Evolutionary conservation across 2,797 vertebrate genomes (phyloP).

Genomic region (Trachurus trachurus): DNA sequence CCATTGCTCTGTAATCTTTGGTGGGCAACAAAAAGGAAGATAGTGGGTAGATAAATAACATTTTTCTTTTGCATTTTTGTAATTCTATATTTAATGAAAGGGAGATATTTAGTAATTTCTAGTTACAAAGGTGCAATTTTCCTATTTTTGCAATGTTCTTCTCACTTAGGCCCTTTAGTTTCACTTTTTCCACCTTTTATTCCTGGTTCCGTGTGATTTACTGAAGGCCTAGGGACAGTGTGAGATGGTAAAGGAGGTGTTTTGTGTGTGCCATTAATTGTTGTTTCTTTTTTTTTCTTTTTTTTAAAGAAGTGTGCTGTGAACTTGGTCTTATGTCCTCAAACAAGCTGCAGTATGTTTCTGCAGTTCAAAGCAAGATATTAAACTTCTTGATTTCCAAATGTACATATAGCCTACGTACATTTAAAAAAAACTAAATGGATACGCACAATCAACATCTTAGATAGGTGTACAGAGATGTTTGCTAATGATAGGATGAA

Average conservation of each 20-base stretch:
- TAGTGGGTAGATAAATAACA: slow-evolving; percentile 13
- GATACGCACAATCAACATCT: slow-evolving; percentile 15
- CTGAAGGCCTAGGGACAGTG: slow-evolving; percentile 13
- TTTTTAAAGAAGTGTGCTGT: slow-evolving; percentile 6
- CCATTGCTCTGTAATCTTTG: slow-evolving; percentile 27
- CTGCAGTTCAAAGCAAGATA: neutral
- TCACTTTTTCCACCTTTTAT: neutral
- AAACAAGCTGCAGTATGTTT: slow-evolving; percentile 12
- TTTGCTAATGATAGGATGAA: neutral
- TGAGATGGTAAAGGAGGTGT: slow-evolving; percentile 19
- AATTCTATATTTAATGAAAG: slow-evolving; percentile 31
- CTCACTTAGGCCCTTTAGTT: neutral
- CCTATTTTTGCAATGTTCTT: slow-evolving; percentile 9
- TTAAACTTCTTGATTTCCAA: slow-evolving; percentile 1
- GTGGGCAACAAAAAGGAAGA: slow-evolving; percentile 23
- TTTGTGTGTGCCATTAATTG: slow-evolving; percentile 28
- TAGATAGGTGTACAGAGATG: slow-evolving; percentile 2
- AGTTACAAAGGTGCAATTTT: slow-evolving; percentile 11
- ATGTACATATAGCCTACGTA: neutral
- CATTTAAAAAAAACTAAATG: neutral
- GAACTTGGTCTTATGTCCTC: slow-evolving; percentile 15
- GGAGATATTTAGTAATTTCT: slow-evolving; percentile 23
- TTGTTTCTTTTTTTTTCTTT: neutral
- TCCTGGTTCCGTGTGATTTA: slow-evolving; percentile 1
- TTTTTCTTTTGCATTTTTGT: slow-evolving; percentile 30